Conservation (phyloP, 1,140 invertebrate species). For the Elymnias hypermnestra region DNA sequence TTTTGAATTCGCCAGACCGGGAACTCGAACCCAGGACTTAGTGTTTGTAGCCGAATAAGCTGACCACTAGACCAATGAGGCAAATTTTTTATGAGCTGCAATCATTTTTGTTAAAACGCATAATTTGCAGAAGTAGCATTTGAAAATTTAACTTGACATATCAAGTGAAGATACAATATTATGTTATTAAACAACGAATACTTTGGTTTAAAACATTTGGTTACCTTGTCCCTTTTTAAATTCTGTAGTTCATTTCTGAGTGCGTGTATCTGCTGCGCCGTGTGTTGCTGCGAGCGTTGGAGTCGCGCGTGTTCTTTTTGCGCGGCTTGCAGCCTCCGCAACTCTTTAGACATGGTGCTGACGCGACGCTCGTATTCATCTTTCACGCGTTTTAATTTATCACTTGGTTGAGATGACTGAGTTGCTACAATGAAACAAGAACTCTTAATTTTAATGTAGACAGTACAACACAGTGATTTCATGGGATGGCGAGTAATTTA, state of each 20-base stretch:
- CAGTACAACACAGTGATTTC: not conserved
- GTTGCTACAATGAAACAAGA: conserved; percentile 30
- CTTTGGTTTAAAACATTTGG: not conserved
- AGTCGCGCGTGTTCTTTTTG: conserved; percentile 93
- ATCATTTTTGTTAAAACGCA: no score
- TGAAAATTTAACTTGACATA: no score
- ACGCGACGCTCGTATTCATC: conserved; percentile 95
- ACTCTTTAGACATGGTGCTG: conserved; percentile 88
- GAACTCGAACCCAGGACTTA: no score
- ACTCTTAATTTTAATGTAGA: not conserved
- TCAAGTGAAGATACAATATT: no score
- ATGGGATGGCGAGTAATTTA: not conserved
- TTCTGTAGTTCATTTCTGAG: conserved; percentile 89
- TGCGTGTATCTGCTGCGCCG: conserved; percentile 87
- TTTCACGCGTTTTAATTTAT: conserved; percentile 90
- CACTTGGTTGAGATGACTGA: conserved; percentile 77
- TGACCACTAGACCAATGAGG: no score
- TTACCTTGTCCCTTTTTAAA: conserved; percentile 94
- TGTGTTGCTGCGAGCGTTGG: conserved; percentile 87
- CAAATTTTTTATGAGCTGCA: no score
- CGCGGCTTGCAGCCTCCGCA: conserved; percentile 90
- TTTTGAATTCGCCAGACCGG: no score
- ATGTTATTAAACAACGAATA: no score
- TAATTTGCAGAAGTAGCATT: no score
- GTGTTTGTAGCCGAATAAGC: no score